A percentile compares a stretch with the other conserved stretches of the same genome.
These are phyloP conservation scores for Megalonaias nervosa DNA, from an alignment of 1,140 invertebrate species.

Conservation along the genomic window DNA sequence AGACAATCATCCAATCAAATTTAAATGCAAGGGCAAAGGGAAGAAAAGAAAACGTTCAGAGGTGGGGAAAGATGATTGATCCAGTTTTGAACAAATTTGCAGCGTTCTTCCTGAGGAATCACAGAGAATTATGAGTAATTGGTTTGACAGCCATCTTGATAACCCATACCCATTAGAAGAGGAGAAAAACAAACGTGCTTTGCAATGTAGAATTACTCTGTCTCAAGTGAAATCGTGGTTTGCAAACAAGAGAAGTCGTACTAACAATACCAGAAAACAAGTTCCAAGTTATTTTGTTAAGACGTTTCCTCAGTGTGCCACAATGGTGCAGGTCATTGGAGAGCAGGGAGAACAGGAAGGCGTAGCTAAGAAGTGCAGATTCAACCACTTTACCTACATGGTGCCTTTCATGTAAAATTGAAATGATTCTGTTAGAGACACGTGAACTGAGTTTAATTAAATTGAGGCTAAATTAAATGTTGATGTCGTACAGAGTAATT, in stretches of 20 bases:
- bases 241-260: slow-evolving; percentile 65
- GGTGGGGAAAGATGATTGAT: slow-evolving; percentile 29
- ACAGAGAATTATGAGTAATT: slow-evolving; percentile 52
- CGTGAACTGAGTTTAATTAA: too few species aligned
- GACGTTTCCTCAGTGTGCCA: slow-evolving; percentile 47
- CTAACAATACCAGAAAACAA: slow-evolving; percentile 54
- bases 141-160: slow-evolving; percentile 55
- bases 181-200: slow-evolving; percentile 55
- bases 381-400: slow-evolving; percentile 30
- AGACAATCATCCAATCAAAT: slow-evolving; percentile 60
- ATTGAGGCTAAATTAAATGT: too few species aligned
- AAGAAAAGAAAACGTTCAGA: slow-evolving; percentile 23
- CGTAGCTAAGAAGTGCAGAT: slow-evolving; percentile 20
- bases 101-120: slow-evolving; percentile 47
- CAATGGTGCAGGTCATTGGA: slow-evolving; percentile 45
- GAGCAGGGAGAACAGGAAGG: slow-evolving; percentile 30
- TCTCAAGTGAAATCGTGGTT: slow-evolving; percentile 67
- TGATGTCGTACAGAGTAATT: too few species aligned
- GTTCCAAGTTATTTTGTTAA: slow-evolving; percentile 58
- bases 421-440: too few species aligned
- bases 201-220: slow-evolving; percentile 50
- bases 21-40: slow-evolving; percentile 48
- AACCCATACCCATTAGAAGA: slow-evolving; percentile 64
- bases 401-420: slow-evolving; percentile 1
- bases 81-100: slow-evolving; percentile 32